Percentiles rank a stretch among this genome's conserved stretches.
Evolutionary conservation across 2,797 vertebrate genomes (phyloP).

Genomic region (Galagoides demidoff): DNA sequence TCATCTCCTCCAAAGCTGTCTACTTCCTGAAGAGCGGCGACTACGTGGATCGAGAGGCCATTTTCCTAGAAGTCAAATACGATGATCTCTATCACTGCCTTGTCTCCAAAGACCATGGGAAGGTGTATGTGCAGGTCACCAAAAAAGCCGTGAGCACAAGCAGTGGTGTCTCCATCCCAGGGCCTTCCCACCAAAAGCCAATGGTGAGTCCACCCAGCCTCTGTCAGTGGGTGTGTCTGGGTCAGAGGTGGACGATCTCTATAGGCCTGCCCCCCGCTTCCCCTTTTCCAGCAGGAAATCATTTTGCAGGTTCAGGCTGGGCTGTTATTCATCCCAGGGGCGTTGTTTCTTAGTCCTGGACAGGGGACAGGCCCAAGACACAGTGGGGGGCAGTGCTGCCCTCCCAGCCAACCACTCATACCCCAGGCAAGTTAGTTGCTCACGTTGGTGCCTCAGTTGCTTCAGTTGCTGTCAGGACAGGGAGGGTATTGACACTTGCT

Average conservation of each 20-base stretch:
- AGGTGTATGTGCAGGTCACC: conserved; percentile 97
- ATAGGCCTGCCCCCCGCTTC: not conserved
- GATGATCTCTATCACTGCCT: conserved; percentile 98
- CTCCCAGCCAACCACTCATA: not conserved
- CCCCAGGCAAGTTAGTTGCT: not conserved
- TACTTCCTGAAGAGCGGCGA: conserved; percentile 96
- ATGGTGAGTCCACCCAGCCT: conserved; percentile 90
- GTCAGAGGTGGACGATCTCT: accelerated
- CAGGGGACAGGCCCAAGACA: not conserved
- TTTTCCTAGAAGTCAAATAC: conserved; percentile 98
- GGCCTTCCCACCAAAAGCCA: conserved; percentile 97
- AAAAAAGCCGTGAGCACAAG: conserved; percentile 95
- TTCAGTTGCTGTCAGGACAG: accelerated
- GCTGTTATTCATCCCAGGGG: not conserved
- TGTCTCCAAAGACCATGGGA: conserved; percentile 97
- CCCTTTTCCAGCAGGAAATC: not conserved
- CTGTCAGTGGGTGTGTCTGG: accelerated
- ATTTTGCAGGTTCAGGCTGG: accelerated
- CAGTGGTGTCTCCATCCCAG: conserved; percentile 96
- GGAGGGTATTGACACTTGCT: accelerated
- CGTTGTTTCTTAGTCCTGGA: not conserved
- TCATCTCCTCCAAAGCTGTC: conserved; percentile 97
- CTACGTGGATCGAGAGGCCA: conserved; percentile 93
- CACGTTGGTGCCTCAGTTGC: accelerated
- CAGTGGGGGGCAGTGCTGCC: accelerated